These are phyloP conservation scores for Sebastes taczanowskii DNA, from an alignment of 2,797 vertebrate genomes.

Conservation along the genomic window DNA sequence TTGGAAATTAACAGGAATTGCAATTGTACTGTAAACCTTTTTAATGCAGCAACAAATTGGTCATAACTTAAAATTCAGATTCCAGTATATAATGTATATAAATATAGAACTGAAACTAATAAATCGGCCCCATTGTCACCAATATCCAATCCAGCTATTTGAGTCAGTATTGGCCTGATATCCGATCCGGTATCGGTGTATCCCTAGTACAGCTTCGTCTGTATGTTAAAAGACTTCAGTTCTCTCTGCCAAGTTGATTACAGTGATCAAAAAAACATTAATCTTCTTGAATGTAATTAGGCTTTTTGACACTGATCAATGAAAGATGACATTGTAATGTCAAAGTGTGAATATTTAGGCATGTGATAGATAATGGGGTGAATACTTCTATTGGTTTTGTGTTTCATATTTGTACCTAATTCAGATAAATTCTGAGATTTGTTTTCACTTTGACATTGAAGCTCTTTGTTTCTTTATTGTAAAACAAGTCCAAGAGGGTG, in stretches of 20 bases:
- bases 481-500: neutral
- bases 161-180: too few species aligned
- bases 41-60: too few species aligned
- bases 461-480: too few species aligned
- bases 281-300: neutral
- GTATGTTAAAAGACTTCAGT: neutral
- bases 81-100: too few species aligned
- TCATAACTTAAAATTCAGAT: too few species aligned
- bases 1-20: too few species aligned
- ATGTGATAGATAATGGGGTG: neutral
- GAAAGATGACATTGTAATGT: neutral
- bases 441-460: neutral
- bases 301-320: neutral
- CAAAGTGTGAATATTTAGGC: neutral
- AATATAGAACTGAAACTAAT: too few species aligned
- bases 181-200: too few species aligned
- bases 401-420: neutral
- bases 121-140: too few species aligned
- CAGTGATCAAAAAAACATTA: neutral
- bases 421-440: neutral
- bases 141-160: too few species aligned
- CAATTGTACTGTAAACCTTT: too few species aligned
- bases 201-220: neutral
- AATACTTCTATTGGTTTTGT: neutral
- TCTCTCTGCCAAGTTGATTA: neutral